Percentiles rank a stretch among this genome's conserved stretches.
Conservation (phyloP, 2,888 invertebrate genomes). For the Girardia tigrina region DNA sequence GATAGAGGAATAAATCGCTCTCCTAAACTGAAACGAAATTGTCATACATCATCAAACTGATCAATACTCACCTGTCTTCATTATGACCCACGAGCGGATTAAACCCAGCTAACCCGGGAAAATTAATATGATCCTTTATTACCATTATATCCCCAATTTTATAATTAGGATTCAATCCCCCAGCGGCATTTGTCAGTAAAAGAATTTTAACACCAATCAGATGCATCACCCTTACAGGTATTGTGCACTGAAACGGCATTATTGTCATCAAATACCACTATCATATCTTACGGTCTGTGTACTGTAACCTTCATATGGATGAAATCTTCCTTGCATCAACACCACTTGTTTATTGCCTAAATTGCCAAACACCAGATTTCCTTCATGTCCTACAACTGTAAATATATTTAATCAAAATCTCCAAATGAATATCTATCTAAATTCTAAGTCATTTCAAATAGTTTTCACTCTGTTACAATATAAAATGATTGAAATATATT, state of each 20-base stretch:
- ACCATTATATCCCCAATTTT: constrained; percentile 89
- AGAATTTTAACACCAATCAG: constrained; percentile 73
- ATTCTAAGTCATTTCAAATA: too few relatives aligned
- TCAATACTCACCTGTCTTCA: constrained; percentile 59
- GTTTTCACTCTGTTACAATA: too few relatives aligned
- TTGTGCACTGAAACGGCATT: constrained; percentile 59
- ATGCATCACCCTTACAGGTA: constrained; percentile 92
- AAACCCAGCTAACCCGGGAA: constrained; percentile 86
- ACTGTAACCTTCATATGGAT: constrained; percentile 60
- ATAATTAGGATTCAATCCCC: constrained; percentile 73
- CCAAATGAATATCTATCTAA: too few relatives aligned
- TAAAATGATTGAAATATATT: too few relatives aligned
- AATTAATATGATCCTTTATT: constrained; percentile 87
- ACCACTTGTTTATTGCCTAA: constrained; percentile 66
- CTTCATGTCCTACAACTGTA: constrained; percentile 75
- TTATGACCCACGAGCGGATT: constrained; percentile 82
- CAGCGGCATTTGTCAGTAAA: constrained; percentile 89
- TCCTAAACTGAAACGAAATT: constrained; percentile 64
- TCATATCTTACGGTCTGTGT: constrained; percentile 16
- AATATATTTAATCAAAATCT: too few relatives aligned
- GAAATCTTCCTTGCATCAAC: constrained; percentile 87
- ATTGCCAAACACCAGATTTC: constrained; percentile 71
- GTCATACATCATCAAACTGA: background rate
- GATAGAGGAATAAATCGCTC: constrained; percentile 83
- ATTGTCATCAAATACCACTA: background rate